Base-by-base conservation (phyloP, 2,888 invertebrate genomes). In the Cantharis rufa region DNA sequence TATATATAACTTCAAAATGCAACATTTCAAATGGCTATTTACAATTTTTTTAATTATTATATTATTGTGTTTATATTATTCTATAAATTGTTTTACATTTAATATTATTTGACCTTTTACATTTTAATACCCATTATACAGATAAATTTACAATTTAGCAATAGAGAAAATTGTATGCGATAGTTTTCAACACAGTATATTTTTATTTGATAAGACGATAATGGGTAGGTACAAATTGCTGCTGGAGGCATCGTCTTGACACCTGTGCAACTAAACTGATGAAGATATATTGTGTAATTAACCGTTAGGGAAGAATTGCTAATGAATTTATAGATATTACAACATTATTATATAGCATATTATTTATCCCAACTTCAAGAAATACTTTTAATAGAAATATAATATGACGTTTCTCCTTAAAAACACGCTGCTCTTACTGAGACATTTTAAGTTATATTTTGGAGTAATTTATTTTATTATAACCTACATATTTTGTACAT, bases 201-300 rank as follows among this genome's bases (percentile, higher is more conserved):
- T 66, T 66, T 24, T 66, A 21, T 24, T 21, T 66, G 64, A 66
- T 66, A 66, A 66, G 64, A 24, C 64, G 24, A 66, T 66, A 66
- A 66, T 66, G 64, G 18, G 64, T 66, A 21, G 64, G 64, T 66
- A 66, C 13, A 21, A 66, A 66, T 66, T 81, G 78, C 78, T 82
- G 82, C 82, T 81, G 81, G 82, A 82, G 83, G 83, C 83, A 82
- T 82, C 80, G 80, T 82, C 79, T 79, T 79, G 73, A 77, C 77
- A 76, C 74, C 80, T 78, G 75, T 74, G 66, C 74, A 71, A 78
- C 71, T 62, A 78, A 72, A 71, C 69, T 69, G 69, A 74, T 70
- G 76, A 76, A 76, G 76, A 78, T 72, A 78, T 24, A 66, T 66
- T 66, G 64, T 24, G 64, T 66, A 66, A 66, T 66, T 66, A 66